Base-by-base conservation (phyloP, 2,888 invertebrate genomes). In the Oxystoma pomonae region DNA sequence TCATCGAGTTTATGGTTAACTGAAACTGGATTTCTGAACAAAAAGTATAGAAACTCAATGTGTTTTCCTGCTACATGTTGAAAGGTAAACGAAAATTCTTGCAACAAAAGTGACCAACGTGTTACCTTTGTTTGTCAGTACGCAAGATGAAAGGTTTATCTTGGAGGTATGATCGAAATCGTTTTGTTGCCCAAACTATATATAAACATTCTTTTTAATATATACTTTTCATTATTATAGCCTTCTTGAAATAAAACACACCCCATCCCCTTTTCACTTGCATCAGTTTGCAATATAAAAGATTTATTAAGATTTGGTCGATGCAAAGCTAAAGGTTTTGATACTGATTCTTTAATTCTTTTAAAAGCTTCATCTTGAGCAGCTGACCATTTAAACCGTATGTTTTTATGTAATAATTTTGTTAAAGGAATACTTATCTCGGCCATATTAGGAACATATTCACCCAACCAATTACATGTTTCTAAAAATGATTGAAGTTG, bases 401-500 rank as follows among this genome's bases (percentile, higher is more conserved):
- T 18, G 12, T 20, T 12, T 7, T n/a, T 12, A 16, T 7, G 16
- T 51, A 20, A 35, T 12, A 16, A 16, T 58, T 22, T 20, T 0
- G 64, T 60, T 1, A 61, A 18, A 1, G 64, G 64, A 20, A 51
- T 12, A 0, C 55, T 61, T 1, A 55, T 7, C 0, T 61, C 3
- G 1, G 61, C 12, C 5, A 55, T 20, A 1, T 51, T 1, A 0
- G 57, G 60, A 22, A 50, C 17, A 56, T 66, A 60, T 56, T 69
- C 53, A 5, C 53, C 3, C 19, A 53, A n/a, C 53, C 53, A 53
- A n/a, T 53, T 64, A 20, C 19, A 56, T 1, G 58, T 55, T 12
- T 59, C 61, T 5, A 64, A 20, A 49, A 64, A 64, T 1, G 21
- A 20, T 17, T 62, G 64, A 16, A 59, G 60, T 20, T 63, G 59